Percentiles rank a stretch among this genome's conserved stretches.
phyloP scores from a whole-genome alignment of 2,888 invertebrate genomes.

The Melangyna quadrimaculata region DNA sequence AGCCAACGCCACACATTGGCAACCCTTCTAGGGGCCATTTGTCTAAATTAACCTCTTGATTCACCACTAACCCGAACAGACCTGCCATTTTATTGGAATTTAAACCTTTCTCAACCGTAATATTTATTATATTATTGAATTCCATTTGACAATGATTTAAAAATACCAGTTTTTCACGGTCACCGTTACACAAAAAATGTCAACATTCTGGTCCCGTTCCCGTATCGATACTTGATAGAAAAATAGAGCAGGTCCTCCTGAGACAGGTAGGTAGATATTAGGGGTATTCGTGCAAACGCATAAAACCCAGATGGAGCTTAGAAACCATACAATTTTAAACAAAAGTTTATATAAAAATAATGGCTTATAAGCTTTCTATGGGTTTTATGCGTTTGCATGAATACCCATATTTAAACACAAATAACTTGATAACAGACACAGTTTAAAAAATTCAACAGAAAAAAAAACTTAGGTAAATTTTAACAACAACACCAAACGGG shows the following conservation, averaged over 20 bases:
- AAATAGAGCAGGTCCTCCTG: constrained; percentile 6
- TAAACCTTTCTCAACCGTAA: constrained; percentile 12
- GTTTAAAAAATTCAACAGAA: background rate
- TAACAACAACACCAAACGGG: background rate
- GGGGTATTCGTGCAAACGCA: too few species aligned
- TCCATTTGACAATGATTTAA: constrained; percentile 32
- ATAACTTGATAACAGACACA: constrained; percentile 1
- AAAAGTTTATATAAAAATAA: too few species aligned
- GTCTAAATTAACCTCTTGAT: constrained; percentile 57
- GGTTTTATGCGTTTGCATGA: too few species aligned
- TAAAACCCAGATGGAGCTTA: too few species aligned
- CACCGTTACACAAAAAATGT: constrained; percentile 16
- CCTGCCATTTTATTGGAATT: constrained; percentile 37
- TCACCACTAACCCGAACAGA: constrained; percentile 13
- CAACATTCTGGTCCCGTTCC: background rate
- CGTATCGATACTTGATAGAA: background rate
- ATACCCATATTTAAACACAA: background rate
- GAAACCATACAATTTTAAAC: too few species aligned
- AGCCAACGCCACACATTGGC: background rate
- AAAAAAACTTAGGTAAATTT: background rate
- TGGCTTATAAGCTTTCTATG: too few species aligned
- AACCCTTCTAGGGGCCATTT: constrained; percentile 35
- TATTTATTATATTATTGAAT: constrained; percentile 35
- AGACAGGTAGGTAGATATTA: background rate
- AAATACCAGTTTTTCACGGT: constrained; percentile 46